Percentiles rank a stretch among this genome's conserved stretches.
These are phyloP conservation scores for Osmerus eperlanus DNA, from an alignment of 2,113 vertebrate genomes.

Conservation along the genomic window DNA sequence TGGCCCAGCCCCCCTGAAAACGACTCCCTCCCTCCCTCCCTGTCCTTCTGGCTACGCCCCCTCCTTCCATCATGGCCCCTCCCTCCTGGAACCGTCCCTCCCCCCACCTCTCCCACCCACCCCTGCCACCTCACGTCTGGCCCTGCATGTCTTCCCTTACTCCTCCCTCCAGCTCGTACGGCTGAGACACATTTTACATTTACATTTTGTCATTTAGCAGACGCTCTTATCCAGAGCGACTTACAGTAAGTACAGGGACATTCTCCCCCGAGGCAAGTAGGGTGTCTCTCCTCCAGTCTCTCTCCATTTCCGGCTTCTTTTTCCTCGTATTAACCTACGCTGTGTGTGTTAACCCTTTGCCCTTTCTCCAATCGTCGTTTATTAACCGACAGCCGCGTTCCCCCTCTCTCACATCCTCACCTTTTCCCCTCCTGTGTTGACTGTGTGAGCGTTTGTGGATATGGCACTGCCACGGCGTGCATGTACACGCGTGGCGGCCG, in stretches of 20 bases:
- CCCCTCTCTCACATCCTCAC: too few relatives aligned
- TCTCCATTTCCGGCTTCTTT: neutral
- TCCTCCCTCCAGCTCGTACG: too few relatives aligned
- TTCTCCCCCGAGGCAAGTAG: too few relatives aligned
- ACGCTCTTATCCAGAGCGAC: too few relatives aligned
- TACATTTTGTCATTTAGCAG: too few relatives aligned
- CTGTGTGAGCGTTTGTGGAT: slow-evolving; percentile 18
- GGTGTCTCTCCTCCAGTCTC: neutral
- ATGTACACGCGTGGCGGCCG: too few relatives aligned
- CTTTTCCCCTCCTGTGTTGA: too few relatives aligned
- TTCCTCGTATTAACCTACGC: neutral
- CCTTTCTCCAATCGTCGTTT: neutral
- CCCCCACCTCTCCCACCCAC: neutral
- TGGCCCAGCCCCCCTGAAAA: slow-evolving; percentile 36
- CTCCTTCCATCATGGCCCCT: neutral
- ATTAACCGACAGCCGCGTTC: too few relatives aligned
- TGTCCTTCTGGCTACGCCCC: too few relatives aligned
- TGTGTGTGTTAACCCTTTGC: neutral
- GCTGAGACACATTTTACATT: too few relatives aligned
- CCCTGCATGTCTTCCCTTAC: neutral
- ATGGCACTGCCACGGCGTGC: slow-evolving; percentile 33
- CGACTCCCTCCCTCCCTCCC: slow-evolving; percentile 30
- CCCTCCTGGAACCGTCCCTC: neutral
- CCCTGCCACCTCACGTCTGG: neutral
- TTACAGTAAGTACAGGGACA: too few relatives aligned